Evolutionary conservation across 2,888 invertebrate species (phyloP), one percentile per base, ranked within the genome.

Genomic region (Malachius bipustulatus): DNA sequence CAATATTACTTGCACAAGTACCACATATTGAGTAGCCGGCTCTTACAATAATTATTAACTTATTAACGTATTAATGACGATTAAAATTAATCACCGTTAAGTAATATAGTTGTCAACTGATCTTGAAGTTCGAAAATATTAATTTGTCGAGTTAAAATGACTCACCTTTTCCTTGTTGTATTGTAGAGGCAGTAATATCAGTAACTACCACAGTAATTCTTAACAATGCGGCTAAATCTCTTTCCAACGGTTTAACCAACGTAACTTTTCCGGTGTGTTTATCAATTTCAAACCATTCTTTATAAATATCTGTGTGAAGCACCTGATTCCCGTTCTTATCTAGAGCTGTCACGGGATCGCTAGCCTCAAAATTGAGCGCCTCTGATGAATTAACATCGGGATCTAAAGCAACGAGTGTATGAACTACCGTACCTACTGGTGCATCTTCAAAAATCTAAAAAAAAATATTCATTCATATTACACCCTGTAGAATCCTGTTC

Each of bases 301-400:
- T 69, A 34, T 62, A 70, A 41, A 57, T 55, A 28, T 69, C 65
- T 35, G 53, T 60, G 15, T 59, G 59, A 0, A 56, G 47, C 2
- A 64, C 78, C 61, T 78, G 78, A 46, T 82, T 78, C 6, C 88
- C 84, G 56, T 88, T 82, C 47, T 80, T 82, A 51, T 89, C 87
- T 2, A 83, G 73, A 1, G 87, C 89, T 1, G 75, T 76, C 13
- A 88, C 78, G 1, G 75, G 71, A 48, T 76, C 80, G 2, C 79
- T 75, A 1, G 70, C 70, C 15, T 74, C 73, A 46, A 70, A 83
- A 37, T 74, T 66, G 11, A 88, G 60, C 3, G 77, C 77, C 32
- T 77, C 77, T 13, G 71, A 68, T 26, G 75, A 72, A 6, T 70
- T 69, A 3, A 83, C 78, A 55, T 89, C 89, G 0, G 85, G 83